Evolutionary conservation across 1,140 invertebrate genomes (phyloP).

Genomic region (Caenorhabditis briggsae): DNA sequence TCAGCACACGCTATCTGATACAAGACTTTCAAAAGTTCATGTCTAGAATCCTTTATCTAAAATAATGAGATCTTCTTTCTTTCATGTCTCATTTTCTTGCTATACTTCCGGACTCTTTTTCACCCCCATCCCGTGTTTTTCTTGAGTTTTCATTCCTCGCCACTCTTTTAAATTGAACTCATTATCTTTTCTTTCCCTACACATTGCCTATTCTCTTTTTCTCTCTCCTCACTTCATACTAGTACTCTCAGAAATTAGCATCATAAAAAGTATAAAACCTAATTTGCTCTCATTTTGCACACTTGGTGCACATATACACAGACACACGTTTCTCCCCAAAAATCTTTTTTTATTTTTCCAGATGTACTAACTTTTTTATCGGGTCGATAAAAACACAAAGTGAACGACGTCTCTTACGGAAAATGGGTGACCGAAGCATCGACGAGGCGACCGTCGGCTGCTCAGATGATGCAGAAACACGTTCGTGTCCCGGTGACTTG

Average conservation of each 20-base stretch:
- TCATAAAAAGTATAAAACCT: slow-evolving; percentile 13
- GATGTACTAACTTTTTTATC: slow-evolving; percentile 48
- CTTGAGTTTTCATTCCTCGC: background rate
- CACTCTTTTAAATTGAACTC: slow-evolving; percentile 47
- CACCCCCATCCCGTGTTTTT: slow-evolving; percentile 3
- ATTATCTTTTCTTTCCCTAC: slow-evolving; percentile 19
- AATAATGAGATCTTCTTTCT: slow-evolving; percentile 41
- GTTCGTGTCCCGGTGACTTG: slow-evolving; percentile 44
- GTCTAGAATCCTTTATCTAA: background rate
- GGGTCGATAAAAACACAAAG: slow-evolving; percentile 19
- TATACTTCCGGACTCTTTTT: slow-evolving; percentile 33
- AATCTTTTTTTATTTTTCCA: background rate
- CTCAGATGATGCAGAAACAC: slow-evolving; percentile 44
- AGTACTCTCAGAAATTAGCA: slow-evolving; percentile 34
- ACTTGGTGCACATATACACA: background rate
- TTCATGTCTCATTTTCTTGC: background rate
- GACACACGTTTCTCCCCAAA: background rate
- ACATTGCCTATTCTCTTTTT: background rate
- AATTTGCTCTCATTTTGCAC: slow-evolving; percentile 21
- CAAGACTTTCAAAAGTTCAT: too few species aligned
- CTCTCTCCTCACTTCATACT: background rate
- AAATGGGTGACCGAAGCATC: slow-evolving; percentile 49
- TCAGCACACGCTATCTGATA: too few species aligned
- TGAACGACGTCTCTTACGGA: slow-evolving; percentile 6
- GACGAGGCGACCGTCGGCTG: slow-evolving; percentile 30